phyloP scores from a whole-genome alignment of 2,888 invertebrate species.

The Blastobasis adustella region DNA sequence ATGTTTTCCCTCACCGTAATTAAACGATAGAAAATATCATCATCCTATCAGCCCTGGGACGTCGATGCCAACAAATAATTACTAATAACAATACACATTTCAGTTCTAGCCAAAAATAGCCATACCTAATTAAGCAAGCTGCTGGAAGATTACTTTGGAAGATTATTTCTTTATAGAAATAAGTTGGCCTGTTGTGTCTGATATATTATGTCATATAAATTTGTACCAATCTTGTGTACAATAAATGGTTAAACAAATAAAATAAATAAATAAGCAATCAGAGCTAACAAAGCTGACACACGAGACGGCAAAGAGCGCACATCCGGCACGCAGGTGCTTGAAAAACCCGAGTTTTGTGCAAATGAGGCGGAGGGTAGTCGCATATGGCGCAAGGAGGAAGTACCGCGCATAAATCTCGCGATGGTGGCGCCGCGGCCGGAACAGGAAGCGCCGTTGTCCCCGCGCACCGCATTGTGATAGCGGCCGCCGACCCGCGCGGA shows the following conservation, averaged over 20 bases:
- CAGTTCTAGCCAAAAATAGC: no score
- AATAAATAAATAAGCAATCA: conserved; percentile 9
- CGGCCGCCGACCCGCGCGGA: conserved; percentile 65
- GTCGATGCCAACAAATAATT: no score
- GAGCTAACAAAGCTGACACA: conserved; percentile 16
- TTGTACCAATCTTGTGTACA: neutral
- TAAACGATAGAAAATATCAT: no score
- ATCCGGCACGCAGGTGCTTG: conserved; percentile 57
- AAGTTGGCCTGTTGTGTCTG: no score
- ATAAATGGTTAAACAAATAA: neutral
- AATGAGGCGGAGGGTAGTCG: conserved; percentile 61
- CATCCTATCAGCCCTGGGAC: no score
- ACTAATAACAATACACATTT: no score
- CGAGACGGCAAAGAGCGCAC: conserved; percentile 36
- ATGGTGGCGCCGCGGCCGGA: conserved; percentile 70
- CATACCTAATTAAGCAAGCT: no score
- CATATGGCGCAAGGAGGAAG: conserved; percentile 66
- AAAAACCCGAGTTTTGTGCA: conserved; percentile 71
- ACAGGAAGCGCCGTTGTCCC: conserved; percentile 63
- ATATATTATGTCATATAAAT: neutral
- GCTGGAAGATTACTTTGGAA: no score
- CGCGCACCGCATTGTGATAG: conserved; percentile 74
- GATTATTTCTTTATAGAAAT: no score
- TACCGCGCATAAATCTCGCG: conserved; percentile 67
- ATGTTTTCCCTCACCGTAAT: no score